Evolutionary conservation across 2,888 invertebrate species (phyloP).

Genomic region (Caenorhabditis virilis): DNA sequence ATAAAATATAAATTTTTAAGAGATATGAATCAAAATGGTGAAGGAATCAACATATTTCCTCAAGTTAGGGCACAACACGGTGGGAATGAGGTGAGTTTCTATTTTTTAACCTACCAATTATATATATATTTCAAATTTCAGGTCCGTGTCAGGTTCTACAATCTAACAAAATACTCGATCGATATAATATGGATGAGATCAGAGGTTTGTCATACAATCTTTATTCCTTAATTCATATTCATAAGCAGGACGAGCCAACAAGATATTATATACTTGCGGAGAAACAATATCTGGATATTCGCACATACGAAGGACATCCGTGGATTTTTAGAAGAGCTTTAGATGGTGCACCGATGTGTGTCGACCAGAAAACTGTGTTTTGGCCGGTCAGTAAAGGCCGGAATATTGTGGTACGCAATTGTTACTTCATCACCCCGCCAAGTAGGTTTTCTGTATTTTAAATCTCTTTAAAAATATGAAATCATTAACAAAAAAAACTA

Average conservation of each 20-base stretch:
- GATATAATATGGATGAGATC: slow-evolving; percentile 28
- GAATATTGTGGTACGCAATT: slow-evolving; percentile 10
- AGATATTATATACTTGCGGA: slow-evolving; percentile 15
- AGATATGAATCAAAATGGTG: neutral
- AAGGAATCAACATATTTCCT: slow-evolving; percentile 1
- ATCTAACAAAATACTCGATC: slow-evolving; percentile 5
- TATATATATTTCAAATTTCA: neutral
- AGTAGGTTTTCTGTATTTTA: slow-evolving; percentile 1
- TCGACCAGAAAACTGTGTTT: slow-evolving; percentile 11
- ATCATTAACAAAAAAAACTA: too few relatives aligned
- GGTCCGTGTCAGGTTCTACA: slow-evolving; percentile 20
- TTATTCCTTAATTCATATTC: neutral
- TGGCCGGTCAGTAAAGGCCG: slow-evolving; percentile 12
- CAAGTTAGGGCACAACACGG: neutral
- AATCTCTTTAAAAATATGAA: neutral
- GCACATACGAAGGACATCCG: slow-evolving; percentile 22
- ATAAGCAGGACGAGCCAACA: slow-evolving; percentile 14
- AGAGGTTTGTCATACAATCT: slow-evolving; percentile 1
- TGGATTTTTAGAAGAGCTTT: slow-evolving; percentile 14
- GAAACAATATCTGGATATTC: slow-evolving; percentile 21
- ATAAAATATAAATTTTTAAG: neutral
- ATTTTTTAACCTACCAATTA: neutral
- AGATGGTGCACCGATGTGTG: slow-evolving; percentile 12
- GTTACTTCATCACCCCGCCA: slow-evolving; percentile 3
- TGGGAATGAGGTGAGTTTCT: neutral